Evolutionary conservation across 2,113 vertebrate species (phyloP).

Genomic region (Tonatia bakeri): DNA sequence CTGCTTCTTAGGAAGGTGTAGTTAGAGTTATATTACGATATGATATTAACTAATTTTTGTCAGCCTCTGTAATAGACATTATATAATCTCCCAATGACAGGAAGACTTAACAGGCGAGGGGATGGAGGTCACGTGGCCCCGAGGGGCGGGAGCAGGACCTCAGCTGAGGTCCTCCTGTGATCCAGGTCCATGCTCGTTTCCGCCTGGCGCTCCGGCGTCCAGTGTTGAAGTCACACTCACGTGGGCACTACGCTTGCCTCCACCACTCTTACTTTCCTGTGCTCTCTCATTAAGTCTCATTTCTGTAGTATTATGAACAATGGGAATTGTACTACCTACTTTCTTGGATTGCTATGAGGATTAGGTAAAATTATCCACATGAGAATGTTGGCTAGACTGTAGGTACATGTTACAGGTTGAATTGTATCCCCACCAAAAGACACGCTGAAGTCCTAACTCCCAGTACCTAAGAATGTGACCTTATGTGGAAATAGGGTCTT

Average conservation of each 20-base stretch:
- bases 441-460: background rate
- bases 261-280: background rate
- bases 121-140: background rate
- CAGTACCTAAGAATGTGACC: background rate
- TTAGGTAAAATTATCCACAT: background rate
- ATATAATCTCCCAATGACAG: background rate
- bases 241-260: background rate
- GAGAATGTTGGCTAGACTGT: background rate
- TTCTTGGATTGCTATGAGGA: background rate
- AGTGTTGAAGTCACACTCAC: background rate
- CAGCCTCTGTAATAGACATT: background rate
- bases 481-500: background rate
- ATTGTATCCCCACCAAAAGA: background rate
- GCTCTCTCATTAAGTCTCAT: background rate
- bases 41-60: background rate
- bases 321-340: too few species aligned
- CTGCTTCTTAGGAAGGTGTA: background rate
- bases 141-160: background rate
- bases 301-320: background rate
- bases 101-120: background rate
- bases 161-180: background rate
- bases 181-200: background rate
- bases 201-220: accelerated
- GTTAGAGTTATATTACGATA: background rate
- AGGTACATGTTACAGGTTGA: background rate